Evolutionary conservation across 2,113 vertebrate species (phyloP).

Genomic region (Eulemur rufifrons): DNA sequence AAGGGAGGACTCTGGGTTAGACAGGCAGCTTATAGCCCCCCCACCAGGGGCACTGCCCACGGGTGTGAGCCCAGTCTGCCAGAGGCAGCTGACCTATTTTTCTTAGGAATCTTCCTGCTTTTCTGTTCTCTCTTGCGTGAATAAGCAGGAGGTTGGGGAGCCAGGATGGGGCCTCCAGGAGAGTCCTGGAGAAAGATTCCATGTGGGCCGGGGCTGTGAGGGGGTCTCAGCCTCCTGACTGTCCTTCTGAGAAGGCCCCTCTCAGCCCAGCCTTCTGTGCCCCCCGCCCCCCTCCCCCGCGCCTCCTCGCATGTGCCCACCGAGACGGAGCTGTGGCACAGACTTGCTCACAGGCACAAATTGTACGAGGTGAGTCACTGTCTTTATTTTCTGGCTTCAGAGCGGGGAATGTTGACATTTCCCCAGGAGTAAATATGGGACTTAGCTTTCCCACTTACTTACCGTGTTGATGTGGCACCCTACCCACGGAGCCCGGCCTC

Average conservation of each 20-base stretch:
- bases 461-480: neutral
- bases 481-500: neutral
- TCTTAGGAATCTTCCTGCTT: conserved; percentile 59
- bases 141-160: conserved; percentile 52
- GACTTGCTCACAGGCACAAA: neutral
- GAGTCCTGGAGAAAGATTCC: neutral
- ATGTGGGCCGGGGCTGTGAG: neutral
- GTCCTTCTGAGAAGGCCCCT: neutral
- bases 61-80: conserved; percentile 65
- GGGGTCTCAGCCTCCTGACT: neutral
- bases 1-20: neutral
- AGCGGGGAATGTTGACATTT: neutral
- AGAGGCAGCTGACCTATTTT: conserved; percentile 84
- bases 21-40: neutral
- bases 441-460: neutral
- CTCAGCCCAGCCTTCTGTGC: neutral
- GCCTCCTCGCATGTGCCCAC: neutral
- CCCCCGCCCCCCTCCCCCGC: too few species aligned
- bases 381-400: conserved; percentile 17
- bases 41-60: conserved; percentile 33
- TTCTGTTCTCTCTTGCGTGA: conserved; percentile 55
- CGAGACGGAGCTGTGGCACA: neutral
- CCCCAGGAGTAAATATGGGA: neutral
- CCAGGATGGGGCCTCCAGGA: neutral
- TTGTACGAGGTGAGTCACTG: neutral